Percentiles rank a stretch among this genome's conserved stretches.
phyloP scores from a whole-genome alignment of 2,797 vertebrate species.

The Diglossa cyanea region DNA sequence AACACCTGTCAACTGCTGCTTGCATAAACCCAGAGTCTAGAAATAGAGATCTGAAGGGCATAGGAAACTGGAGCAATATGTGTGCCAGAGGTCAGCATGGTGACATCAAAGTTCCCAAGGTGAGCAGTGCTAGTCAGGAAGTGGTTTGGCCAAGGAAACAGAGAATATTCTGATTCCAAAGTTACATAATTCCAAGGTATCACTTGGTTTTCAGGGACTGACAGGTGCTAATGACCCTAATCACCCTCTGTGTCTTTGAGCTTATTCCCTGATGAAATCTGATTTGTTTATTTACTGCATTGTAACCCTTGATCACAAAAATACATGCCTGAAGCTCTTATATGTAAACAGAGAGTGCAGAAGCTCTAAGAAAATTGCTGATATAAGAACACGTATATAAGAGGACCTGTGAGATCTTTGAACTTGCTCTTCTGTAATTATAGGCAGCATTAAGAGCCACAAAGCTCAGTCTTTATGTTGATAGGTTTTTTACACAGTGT shows the following conservation, averaged over 20 bases:
- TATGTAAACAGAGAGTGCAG: not conserved
- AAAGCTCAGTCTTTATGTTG: not conserved
- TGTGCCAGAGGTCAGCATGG: not conserved
- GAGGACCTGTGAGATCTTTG: not conserved
- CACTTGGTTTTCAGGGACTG: not conserved
- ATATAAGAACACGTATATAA: not conserved
- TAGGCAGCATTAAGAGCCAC: not conserved
- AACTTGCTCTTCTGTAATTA: not conserved
- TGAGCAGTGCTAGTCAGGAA: not conserved
- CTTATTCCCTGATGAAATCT: not conserved
- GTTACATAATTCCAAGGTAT: not conserved
- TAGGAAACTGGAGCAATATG: not conserved
- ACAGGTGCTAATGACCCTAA: not conserved
- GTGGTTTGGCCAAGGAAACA: not conserved
- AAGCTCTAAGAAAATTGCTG: not conserved
- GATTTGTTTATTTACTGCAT: not conserved
- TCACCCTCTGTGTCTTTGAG: not conserved
- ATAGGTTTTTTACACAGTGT: not conserved
- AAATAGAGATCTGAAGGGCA: not conserved
- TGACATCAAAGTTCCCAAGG: not conserved
- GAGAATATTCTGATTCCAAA: not conserved
- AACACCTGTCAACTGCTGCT: not conserved
- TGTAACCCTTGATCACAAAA: not conserved
- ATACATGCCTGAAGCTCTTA: not conserved
- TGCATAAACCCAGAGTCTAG: not conserved